These are phyloP conservation scores for Diceros bicornis DNA, from an alignment of 2,797 vertebrate genomes.

Conservation along the genomic window DNA sequence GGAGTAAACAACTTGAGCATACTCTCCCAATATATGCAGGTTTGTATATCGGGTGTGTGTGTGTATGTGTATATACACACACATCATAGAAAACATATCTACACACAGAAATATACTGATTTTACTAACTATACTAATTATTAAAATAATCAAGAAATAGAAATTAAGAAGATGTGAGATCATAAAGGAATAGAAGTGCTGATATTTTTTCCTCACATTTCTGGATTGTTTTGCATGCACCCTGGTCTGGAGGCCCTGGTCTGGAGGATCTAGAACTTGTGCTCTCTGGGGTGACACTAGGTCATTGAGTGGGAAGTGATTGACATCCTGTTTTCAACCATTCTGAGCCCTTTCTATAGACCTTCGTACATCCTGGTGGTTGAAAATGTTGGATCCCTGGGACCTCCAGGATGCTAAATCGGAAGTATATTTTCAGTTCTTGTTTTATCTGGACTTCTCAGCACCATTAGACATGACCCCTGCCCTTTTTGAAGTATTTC, in stretches of 20 bases:
- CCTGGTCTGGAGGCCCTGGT: neutral
- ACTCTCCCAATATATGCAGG: accelerated
- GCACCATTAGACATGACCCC: neutral
- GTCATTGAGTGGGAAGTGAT: too few relatives aligned
- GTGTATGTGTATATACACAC: neutral
- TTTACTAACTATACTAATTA: neutral
- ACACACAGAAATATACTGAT: accelerated
- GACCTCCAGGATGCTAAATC: neutral
- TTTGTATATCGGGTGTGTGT: neutral
- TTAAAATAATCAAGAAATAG: neutral
- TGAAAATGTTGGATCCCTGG: neutral
- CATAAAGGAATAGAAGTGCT: neutral
- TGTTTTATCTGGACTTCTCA: neutral
- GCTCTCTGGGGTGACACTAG: neutral
- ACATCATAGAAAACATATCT: accelerated
- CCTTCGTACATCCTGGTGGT: neutral
- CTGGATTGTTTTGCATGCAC: neutral
- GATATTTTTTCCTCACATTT: neutral
- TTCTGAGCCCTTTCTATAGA: neutral
- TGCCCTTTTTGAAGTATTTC: neutral
- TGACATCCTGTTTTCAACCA: neutral
- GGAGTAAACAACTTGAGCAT: accelerated
- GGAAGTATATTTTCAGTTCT: neutral
- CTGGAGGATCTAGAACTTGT: neutral
- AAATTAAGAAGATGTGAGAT: neutral